Evolutionary conservation across 1,140 invertebrate genomes (phyloP).

Genomic region (Panagrolaimus sp.): DNA sequence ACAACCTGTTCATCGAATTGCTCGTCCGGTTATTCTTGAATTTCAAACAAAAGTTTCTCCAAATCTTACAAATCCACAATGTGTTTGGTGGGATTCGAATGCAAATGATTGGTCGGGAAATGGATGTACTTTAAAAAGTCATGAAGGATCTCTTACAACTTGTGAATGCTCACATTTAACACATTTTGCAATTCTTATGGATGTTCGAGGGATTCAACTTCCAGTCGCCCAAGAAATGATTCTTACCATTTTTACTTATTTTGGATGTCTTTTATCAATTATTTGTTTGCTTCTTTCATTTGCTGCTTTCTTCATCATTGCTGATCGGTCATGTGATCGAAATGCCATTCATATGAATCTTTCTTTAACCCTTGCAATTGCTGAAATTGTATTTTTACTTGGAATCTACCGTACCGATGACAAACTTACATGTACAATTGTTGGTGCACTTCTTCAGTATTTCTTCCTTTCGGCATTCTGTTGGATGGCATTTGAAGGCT

Average conservation of each 20-base stretch:
- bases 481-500: not conserved
- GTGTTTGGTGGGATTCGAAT: not conserved
- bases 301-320: not conserved
- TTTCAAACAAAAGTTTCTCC: not conserved
- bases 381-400: not conserved
- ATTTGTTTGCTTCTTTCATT: not conserved
- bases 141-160: not conserved
- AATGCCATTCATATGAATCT: slow-evolving; percentile 5
- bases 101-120: not conserved
- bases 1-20: not conserved
- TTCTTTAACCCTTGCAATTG: not conserved
- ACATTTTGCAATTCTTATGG: slow-evolving; percentile 51
- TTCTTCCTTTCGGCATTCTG: not conserved
- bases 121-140: not conserved
- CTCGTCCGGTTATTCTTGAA: not conserved
- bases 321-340: not conserved
- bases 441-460: not conserved
- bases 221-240: not conserved
- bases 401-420: not conserved
- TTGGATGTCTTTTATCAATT: not conserved
- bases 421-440: not conserved
- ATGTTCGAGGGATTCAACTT: slow-evolving; percentile 16
- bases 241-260: not conserved
- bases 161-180: slow-evolving; percentile 50
- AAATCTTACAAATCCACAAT: not conserved